phyloP scores from a whole-genome alignment of 2,888 invertebrate species.

The Dione vanillae region DNA sequence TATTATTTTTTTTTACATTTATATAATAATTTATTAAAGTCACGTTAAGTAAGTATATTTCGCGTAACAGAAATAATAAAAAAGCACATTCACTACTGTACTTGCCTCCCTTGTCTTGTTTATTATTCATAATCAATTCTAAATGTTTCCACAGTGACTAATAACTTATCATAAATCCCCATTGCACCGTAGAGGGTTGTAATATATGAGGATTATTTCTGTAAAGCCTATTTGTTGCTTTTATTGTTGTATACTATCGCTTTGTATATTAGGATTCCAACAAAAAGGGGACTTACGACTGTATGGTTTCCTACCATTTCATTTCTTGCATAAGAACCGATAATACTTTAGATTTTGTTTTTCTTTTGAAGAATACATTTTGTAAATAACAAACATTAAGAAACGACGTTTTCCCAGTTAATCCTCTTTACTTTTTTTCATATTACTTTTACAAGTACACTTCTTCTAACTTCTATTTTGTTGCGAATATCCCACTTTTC shows the following conservation, averaged over 20 bases:
- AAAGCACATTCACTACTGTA: constrained; percentile 56
- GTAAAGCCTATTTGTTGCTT: constrained; percentile 63
- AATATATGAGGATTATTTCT: constrained; percentile 72
- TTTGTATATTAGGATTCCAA: constrained; percentile 45
- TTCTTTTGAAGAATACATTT: constrained; percentile 4
- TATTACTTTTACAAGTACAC: not conserved
- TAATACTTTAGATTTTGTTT: constrained; percentile 17
- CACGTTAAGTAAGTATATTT: constrained; percentile 15
- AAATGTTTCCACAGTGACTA: constrained; percentile 78
- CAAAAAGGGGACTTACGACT: constrained; percentile 46
- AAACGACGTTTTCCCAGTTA: constrained; percentile 2
- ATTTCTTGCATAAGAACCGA: constrained; percentile 27
- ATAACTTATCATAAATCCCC: constrained; percentile 78
- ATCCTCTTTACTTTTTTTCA: constrained; percentile 8
- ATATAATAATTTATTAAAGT: constrained; percentile 14
- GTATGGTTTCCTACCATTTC: constrained; percentile 28
- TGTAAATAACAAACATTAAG: constrained; percentile 12
- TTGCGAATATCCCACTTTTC: not conserved
- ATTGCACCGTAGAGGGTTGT: constrained; percentile 78
- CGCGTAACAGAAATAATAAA: constrained; percentile 7
- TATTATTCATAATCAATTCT: constrained; percentile 78
- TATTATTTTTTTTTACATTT: not conserved
- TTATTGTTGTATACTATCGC: constrained; percentile 51
- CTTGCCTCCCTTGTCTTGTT: constrained; percentile 72
- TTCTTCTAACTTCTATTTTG: not conserved